Conservation (phyloP, 1,140 invertebrate species). For the Eulimnadia texana region DNA sequence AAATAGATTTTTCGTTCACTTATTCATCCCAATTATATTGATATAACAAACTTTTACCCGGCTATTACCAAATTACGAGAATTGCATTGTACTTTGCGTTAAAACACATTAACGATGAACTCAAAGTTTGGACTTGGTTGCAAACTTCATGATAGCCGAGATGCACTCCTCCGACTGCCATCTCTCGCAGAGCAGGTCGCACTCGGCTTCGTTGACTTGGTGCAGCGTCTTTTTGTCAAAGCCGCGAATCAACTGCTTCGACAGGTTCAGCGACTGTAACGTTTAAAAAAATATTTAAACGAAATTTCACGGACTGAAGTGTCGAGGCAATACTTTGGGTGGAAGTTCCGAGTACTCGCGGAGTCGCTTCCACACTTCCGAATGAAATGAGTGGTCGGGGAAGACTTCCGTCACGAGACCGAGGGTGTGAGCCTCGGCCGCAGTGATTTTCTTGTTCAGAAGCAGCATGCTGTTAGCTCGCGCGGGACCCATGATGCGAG, state of each 20-base stretch:
- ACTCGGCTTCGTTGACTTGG: conserved; percentile 39
- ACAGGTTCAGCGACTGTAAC: conserved; percentile 35
- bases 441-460: conserved; percentile 62
- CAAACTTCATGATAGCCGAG: conserved; percentile 37
- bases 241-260: conserved; percentile 38
- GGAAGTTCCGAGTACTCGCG: conserved; percentile 35
- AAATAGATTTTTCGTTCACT: no score
- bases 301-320: background rate
- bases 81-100: no score
- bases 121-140: conserved; percentile 22
- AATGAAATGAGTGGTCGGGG: conserved; percentile 37
- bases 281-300: conserved; percentile 16
- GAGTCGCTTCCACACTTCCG: conserved; percentile 41
- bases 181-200: conserved; percentile 36
- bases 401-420: conserved; percentile 58
- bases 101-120: no score
- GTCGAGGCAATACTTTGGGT: conserved; percentile 21
- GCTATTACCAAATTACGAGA: no score
- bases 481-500: conserved; percentile 57
- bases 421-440: conserved; percentile 50
- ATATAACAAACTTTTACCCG: no score
- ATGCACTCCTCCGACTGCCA: conserved; percentile 45
- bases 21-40: no score
- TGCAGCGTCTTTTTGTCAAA: conserved; percentile 32
- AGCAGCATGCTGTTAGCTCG: conserved; percentile 68